Conservation (phyloP, 2,888 invertebrate species). For the Antheraea assamensis region DNA sequence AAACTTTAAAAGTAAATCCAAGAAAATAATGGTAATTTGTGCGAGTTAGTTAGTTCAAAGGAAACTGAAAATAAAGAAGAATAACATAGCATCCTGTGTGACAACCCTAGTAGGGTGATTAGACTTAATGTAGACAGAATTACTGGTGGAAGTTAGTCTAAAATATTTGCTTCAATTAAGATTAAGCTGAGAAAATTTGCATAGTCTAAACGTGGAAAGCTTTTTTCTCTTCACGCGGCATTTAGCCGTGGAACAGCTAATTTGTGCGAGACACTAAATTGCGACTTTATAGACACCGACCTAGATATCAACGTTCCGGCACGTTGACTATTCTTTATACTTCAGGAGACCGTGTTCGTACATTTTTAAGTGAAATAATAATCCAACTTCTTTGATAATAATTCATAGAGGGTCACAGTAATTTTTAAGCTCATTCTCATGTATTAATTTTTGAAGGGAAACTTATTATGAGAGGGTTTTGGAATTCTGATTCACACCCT, state of each 20-base stretch:
- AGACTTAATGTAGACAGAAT: background rate
- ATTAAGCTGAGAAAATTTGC: conserved; percentile 1
- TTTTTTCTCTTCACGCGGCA: conserved; percentile 29
- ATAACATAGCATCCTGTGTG: background rate
- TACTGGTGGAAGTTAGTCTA: background rate
- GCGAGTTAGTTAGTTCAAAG: background rate
- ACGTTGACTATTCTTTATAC: conserved; percentile 17
- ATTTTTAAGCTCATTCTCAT: too few species aligned
- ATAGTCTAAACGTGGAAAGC: conserved; percentile 3
- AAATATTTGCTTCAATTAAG: conserved; percentile 3
- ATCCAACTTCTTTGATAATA: background rate
- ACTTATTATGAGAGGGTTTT: too few species aligned
- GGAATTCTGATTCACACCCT: too few species aligned
- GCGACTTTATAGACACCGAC: conserved; percentile 23
- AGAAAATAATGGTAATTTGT: background rate
- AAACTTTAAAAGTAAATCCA: too few species aligned
- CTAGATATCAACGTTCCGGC: conserved; percentile 19
- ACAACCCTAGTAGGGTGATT: background rate
- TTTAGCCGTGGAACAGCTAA: conserved; percentile 33
- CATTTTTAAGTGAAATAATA: background rate
- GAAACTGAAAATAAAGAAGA: background rate
- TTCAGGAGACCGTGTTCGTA: background rate
- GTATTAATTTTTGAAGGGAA: too few species aligned
- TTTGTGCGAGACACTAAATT: conserved; percentile 31
- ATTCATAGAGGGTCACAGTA: too few species aligned